Base-by-base conservation (phyloP, 2,888 invertebrate genomes). In the Trachelus stipa region DNA sequence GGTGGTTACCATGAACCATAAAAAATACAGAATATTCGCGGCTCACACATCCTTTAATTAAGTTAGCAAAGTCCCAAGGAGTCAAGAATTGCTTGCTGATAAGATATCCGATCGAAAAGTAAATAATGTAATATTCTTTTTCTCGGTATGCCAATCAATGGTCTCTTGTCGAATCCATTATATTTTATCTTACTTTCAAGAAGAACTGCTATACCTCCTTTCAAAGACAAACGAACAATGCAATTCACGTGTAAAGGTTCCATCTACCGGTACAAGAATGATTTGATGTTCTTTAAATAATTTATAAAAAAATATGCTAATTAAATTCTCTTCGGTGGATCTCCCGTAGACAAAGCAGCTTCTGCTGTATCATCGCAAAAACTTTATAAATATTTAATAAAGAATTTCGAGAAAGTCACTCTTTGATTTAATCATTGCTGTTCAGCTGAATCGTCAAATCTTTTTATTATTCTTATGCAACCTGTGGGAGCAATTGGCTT, bases 351-450 rank as follows among this genome's bases (percentile, higher is more conserved):
- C 6, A 40, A 23, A 23, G 15, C 23, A 23, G 40, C 40, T 40
- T 40, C 23, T 40, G 23, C 40, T 2, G 40, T 23, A 9, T 23
- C 2, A 40, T 40, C 23, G 23, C 23, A 23, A 81, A 76, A 80
- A 82, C 78, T 83, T 85, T 80, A 88, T 89, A 87, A 88, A 89
- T 89, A 88, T 87, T 87, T 87, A 84, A 86, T 84, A 84, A 83
- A 82, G 81, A 81, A 79, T 75, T 56, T 30, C 35, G 73, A 73
- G 77, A 74, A 83, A 83, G 79, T 83, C 78, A 71, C 79, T 76
- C 77, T 80, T 77, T 78, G 79, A 83, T 83, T 82, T 81, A 81
- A 81, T 81, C 79, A 81, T 81, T 76, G 40, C 34, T 76, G 34
- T 31, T 68, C 34, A 34, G 35, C 31, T 30, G 35, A 35, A 76